These are phyloP conservation scores for Nebria ingens DNA, from an alignment of 1,140 invertebrate genomes.

Conservation along the genomic window DNA sequence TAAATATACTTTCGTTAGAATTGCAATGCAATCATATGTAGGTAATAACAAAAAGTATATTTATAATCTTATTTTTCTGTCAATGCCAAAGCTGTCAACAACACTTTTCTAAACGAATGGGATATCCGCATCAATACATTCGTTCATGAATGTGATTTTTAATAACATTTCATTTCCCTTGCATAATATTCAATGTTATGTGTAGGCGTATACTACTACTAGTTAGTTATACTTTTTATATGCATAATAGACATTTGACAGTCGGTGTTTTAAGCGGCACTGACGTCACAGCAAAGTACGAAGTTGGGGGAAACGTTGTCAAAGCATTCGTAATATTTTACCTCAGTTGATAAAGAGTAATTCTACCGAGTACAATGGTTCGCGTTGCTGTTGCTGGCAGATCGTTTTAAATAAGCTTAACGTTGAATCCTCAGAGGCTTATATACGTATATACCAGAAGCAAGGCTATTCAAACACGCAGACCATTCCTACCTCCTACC, in stretches of 20 bases:
- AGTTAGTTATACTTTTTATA: too few species aligned
- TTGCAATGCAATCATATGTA: too few species aligned
- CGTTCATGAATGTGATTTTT: too few species aligned
- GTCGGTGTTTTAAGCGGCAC: background rate
- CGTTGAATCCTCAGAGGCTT: conserved; percentile 15
- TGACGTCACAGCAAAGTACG: background rate
- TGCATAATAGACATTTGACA: conserved; percentile 9
- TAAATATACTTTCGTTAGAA: too few species aligned
- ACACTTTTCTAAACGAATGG: too few species aligned
- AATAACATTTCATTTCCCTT: background rate
- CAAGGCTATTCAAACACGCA: background rate
- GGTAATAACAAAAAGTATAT: too few species aligned
- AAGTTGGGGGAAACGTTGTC: conserved; percentile 1
- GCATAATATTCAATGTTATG: too few species aligned
- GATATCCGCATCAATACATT: too few species aligned
- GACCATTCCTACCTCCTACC: background rate
- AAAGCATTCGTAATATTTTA: conserved; percentile 9
- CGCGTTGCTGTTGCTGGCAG: conserved; percentile 22
- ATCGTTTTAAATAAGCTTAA: conserved; percentile 25
- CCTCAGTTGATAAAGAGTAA: conserved; percentile 20
- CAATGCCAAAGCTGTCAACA: too few species aligned
- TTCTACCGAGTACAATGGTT: conserved; percentile 21
- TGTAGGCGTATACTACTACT: too few species aligned
- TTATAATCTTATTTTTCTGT: too few species aligned
- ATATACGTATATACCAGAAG: too few species aligned